Percentiles rank a stretch among this genome's conserved stretches.
These are phyloP conservation scores for Idris sp. DNA, from an alignment of 1,140 invertebrate species.

Conservation along the genomic window DNA sequence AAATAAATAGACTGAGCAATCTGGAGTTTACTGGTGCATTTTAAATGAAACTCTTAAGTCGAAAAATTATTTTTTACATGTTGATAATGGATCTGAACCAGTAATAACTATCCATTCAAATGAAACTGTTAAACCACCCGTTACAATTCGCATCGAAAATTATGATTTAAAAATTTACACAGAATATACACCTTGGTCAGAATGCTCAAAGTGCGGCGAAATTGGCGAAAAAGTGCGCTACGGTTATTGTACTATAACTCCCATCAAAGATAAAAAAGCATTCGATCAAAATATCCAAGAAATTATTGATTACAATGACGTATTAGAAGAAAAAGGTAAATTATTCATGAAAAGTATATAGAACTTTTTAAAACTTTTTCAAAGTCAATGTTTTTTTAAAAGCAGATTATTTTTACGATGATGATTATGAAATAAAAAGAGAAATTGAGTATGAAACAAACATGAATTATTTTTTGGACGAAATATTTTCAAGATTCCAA, in stretches of 20 bases:
- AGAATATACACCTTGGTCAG: conserved; percentile 81
- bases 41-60: conserved; percentile 70
- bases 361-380: no score
- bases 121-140: conserved; percentile 60
- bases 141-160: conserved; percentile 62
- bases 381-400: no score
- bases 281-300: background rate
- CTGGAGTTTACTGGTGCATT: conserved; percentile 78
- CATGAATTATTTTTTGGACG: conserved; percentile 33
- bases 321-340: conserved; percentile 18
- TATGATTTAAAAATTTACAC: conserved; percentile 74
- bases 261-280: background rate
- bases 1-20: conserved; percentile 59
- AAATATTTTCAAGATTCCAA: conserved; percentile 72
- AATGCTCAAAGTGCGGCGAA: conserved; percentile 81
- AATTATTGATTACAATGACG: background rate
- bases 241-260: conserved; percentile 79
- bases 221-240: conserved; percentile 78
- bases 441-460: background rate
- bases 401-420: conserved; percentile 28
- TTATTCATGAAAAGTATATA: no score
- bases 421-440: conserved; percentile 8
- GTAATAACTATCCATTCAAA: conserved; percentile 64
- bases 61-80: conserved; percentile 75
- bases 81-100: conserved; percentile 71